Evolutionary conservation across 1,140 invertebrate species (phyloP).

Genomic region (Apis laboriosa): DNA sequence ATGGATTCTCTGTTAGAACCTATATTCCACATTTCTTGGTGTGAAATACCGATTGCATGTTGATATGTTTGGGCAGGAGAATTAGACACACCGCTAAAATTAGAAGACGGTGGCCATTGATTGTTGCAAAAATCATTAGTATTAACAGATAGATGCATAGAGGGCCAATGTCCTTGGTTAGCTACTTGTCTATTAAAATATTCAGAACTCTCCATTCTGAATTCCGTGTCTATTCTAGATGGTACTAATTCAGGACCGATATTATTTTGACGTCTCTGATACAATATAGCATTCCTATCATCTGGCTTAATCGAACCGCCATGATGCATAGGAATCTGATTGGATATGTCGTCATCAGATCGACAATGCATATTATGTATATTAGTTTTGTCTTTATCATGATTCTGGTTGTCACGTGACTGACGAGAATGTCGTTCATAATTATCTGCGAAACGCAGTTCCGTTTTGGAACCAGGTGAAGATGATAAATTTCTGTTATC

Average conservation of each 20-base stretch:
- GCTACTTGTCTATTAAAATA: slow-evolving; percentile 53
- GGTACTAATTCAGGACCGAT: slow-evolving; percentile 2
- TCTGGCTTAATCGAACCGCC: background rate
- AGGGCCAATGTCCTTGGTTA: slow-evolving; percentile 34
- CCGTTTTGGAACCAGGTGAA: slow-evolving; percentile 31
- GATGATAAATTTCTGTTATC: slow-evolving; percentile 1
- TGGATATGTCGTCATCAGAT: slow-evolving; percentile 22
- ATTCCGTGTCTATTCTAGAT: slow-evolving; percentile 42
- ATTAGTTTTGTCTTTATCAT: slow-evolving; percentile 44
- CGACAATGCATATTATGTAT: background rate
- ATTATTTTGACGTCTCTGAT: slow-evolving; percentile 45
- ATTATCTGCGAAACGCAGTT: slow-evolving; percentile 68
- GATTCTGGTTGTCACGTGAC: slow-evolving; percentile 30
- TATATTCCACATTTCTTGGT: slow-evolving; percentile 50
- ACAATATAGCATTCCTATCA: slow-evolving; percentile 43
- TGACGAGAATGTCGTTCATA: slow-evolving; percentile 70
- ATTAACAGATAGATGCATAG: slow-evolving; percentile 8
- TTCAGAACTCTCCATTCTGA: slow-evolving; percentile 41
- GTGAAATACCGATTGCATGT: slow-evolving; percentile 24
- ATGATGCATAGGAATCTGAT: background rate
- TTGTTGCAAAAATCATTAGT: slow-evolving; percentile 37
- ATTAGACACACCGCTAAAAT: slow-evolving; percentile 32
- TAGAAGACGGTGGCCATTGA: slow-evolving; percentile 38
- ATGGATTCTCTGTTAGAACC: background rate
- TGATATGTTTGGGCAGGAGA: slow-evolving; percentile 32